Base-by-base conservation (phyloP, 2,797 vertebrate genomes). In the Channallabes apus region DNA sequence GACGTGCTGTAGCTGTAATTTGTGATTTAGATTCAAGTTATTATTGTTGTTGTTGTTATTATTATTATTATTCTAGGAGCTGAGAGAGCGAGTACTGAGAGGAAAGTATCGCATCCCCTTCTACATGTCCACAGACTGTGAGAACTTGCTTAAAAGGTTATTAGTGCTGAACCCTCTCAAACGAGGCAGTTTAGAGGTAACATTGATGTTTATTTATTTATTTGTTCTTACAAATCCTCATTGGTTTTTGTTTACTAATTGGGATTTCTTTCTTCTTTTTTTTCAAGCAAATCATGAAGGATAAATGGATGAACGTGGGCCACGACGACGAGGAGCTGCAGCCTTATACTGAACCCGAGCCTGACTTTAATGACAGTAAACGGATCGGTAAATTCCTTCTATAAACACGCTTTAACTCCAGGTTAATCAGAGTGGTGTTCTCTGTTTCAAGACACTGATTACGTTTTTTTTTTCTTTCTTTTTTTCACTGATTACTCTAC, bases 61-160 rank as follows among this genome's bases (percentile, higher is more conserved):
- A 3, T 35, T 35, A 3, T 35, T 35, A 3, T 35, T 35, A 32
- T 58, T 77, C 20, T 46, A 99, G 98, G 98, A 99, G 90, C 94
- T 99, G 86, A 95, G 98, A 89, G 98, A 99, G 90, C 94, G 97
- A 83, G 98, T 99, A 65, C 92, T 99, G 81, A 92, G 98, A 15
- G 98, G 98, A 77, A 98, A 99, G 91, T 99, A 99, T 89, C 97
- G 97, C 38, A 98, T 99, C 90, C 98, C 98, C 0, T 99, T 99
- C 95, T 99, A 99, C 87, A 99, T 99, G 98, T 99, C 98, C 90
- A 99, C 97, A 82, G 98, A 99, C 96, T 99, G 98, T 94, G 98
- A 99, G 95, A 99, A 99, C 93, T 95, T 99, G 7, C 97, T 99
- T 83, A 99, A 99, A 94, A 98, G 97, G 87, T 94, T 99, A 0